A percentile compares a stretch with the other conserved stretches of the same genome.
Conservation (phyloP, 1,140 invertebrate species). For the Parapsyche elsis region DNA sequence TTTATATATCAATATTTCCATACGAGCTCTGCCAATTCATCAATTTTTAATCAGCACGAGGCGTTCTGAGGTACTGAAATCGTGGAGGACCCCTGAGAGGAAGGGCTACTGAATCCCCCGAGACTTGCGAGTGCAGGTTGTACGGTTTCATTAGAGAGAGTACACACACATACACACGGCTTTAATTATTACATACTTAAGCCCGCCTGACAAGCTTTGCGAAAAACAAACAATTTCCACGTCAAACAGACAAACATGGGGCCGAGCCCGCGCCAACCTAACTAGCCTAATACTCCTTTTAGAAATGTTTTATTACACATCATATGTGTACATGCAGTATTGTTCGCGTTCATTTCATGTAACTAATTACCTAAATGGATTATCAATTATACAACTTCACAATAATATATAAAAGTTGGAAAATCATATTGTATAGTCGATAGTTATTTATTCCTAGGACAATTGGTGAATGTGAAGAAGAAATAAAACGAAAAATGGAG, state of each 20-base stretch:
- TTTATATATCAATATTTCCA: background rate
- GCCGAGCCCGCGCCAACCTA: background rate
- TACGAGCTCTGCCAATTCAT: background rate
- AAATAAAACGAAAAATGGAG: no score
- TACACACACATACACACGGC: constrained; percentile 10
- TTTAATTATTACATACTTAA: constrained; percentile 55
- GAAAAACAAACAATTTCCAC: constrained; percentile 54
- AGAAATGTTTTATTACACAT: no score
- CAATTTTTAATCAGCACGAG: constrained; percentile 22
- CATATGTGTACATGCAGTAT: no score
- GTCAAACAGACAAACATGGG: constrained; percentile 42
- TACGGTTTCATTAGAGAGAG: constrained; percentile 44
- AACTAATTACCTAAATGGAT: no score
- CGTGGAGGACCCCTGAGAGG: background rate
- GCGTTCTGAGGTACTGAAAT: background rate
- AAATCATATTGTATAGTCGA: no score
- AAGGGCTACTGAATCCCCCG: background rate
- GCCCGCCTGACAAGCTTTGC: constrained; percentile 51
- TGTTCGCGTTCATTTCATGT: no score
- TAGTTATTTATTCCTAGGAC: no score
- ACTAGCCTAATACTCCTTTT: background rate
- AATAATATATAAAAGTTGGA: no score
- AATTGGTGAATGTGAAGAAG: no score
- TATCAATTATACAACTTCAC: no score
- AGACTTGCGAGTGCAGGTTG: background rate